phyloP scores from a whole-genome alignment of 2,888 invertebrate genomes.

The Agriopis marginaria region DNA sequence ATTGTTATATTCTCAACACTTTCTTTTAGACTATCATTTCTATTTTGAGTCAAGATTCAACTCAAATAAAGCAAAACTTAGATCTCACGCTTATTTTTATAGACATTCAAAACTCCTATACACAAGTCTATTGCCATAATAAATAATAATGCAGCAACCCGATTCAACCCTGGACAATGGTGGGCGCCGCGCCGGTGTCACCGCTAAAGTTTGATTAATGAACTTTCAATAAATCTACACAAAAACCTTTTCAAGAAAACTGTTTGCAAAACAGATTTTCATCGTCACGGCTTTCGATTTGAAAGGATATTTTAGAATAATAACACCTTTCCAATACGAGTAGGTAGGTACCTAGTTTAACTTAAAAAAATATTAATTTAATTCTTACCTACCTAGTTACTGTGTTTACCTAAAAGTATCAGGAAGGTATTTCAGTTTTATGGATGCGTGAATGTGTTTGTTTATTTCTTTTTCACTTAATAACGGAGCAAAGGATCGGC shows the following conservation, averaged over 20 bases:
- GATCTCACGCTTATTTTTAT: not conserved
- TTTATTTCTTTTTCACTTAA: too few relatives aligned
- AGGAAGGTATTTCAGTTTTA: too few relatives aligned
- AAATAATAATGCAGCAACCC: conserved; percentile 61
- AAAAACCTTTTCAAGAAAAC: conserved; percentile 50
- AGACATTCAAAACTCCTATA: conserved; percentile 16
- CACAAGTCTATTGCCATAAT: conserved; percentile 48
- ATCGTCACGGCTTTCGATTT: conserved; percentile 24
- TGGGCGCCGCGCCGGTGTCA: conserved; percentile 52
- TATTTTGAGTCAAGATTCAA: not conserved
- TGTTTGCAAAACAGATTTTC: conserved; percentile 46
- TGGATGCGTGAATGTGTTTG: too few relatives aligned
- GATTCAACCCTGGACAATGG: conserved; percentile 58
- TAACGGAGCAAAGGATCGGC: too few relatives aligned
- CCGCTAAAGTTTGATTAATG: conserved; percentile 68
- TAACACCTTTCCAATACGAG: conserved; percentile 7
- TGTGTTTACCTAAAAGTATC: not conserved
- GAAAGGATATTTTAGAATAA: conserved; percentile 20
- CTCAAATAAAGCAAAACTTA: not conserved
- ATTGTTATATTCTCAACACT: too few relatives aligned
- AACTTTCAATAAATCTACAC: conserved; percentile 46
- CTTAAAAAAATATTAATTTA: too few relatives aligned
- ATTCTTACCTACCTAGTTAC: too few relatives aligned
- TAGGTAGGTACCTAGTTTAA: too few relatives aligned
- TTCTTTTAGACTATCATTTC: not conserved